Base-by-base conservation (phyloP, 2,113 vertebrate genomes). In the Tetraodon nigroviridis region DNA sequence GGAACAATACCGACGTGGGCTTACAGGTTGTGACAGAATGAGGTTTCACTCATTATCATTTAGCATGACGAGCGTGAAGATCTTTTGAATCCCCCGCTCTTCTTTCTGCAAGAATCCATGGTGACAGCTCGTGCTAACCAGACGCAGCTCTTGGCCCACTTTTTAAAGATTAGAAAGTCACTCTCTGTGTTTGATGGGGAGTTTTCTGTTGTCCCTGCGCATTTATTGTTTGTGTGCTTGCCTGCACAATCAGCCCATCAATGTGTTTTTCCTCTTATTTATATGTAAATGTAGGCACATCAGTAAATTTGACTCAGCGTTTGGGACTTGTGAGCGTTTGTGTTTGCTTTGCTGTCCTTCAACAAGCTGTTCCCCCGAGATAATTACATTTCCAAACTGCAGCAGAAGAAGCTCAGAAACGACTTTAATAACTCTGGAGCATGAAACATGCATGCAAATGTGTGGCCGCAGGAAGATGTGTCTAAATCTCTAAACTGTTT, bases 1-100 rank as follows among this genome's bases (percentile, higher is more conserved):
- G 10, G 32, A 37, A 8, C 32, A n/a, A 72, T 65, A 67, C 50
- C 55, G 54, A 24, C 15, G 16, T 21, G 48, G 5, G 51, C 44
- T 53, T 51, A 71, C 37, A 65, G 76, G 47, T 62, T 78, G 78
- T 83, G 85, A 83, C 83, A 81, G 85, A 85, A 87, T 80, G 81
- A 84, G 85, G 85, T 73, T 84, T 76, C 79, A 76, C 63, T 85
- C 72, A 76, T 80, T 81, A 63, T 67, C 71, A 74, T 76, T 75
- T 73, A 81, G 61, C 60, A 45, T 81, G 82, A 81, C 76, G 71
- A 67, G 74, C 61, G 13, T 68, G 63, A 68, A 62, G 68, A 59
- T 72, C 65, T 51, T 42, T 18, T 56, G 66, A 74, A 58, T 69
- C 63, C 64, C 65, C 70, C 22, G 64, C 58, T 75, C 50, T 62